phyloP scores from a whole-genome alignment of 64 coral and sea anemone genomes.

The Stichodactyla helianthus region DNA sequence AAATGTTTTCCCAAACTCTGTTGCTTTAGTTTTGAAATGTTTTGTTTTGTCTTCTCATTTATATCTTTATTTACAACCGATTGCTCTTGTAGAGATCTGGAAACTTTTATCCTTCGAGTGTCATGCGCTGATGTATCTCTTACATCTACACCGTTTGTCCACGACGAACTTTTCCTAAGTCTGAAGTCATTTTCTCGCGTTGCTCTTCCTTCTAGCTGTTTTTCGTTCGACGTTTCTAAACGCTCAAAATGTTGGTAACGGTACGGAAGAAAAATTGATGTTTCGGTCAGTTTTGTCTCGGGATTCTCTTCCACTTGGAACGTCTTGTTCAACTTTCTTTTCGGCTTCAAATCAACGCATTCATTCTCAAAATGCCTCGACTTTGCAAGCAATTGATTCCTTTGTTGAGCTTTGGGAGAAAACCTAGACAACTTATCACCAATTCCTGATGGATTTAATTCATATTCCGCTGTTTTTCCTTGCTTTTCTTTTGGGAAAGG shows the following conservation, averaged over 20 bases:
- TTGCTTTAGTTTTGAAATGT: neutral
- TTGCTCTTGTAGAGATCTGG: neutral
- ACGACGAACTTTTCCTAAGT: neutral
- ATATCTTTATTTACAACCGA: neutral
- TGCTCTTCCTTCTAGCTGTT: neutral
- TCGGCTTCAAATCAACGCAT: neutral
- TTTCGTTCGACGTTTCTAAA: neutral
- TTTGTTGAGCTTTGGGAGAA: neutral
- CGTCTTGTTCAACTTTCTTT: neutral
- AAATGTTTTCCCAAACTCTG: neutral
- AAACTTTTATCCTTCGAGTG: neutral
- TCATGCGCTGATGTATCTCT: neutral
- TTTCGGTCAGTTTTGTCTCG: neutral
- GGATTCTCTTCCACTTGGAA: neutral
- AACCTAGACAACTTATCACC: neutral
- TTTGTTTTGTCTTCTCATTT: neutral
- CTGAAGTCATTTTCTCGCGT: neutral
- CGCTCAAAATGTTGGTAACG: neutral
- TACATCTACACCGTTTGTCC: neutral
- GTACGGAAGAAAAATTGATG: neutral
- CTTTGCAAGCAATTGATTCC: neutral
- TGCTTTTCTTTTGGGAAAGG: neutral
- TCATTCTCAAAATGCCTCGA: neutral
- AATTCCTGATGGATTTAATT: neutral
- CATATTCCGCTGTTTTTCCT: neutral